phyloP scores from a whole-genome alignment of 2,888 invertebrate species.

The Standfussiana lucernea region DNA sequence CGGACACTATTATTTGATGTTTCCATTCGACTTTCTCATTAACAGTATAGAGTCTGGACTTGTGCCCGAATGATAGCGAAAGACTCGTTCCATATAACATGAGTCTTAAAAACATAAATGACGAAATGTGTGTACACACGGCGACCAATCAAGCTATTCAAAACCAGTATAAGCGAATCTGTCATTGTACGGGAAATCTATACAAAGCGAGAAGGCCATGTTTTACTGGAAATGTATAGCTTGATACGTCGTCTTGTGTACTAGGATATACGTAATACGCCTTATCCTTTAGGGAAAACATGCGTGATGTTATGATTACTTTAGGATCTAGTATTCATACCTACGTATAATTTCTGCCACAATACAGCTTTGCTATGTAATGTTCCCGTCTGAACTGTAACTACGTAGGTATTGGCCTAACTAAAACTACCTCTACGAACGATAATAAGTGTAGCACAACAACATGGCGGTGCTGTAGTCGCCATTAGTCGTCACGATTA shows the following conservation, averaged over 20 bases:
- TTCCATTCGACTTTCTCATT: neutral
- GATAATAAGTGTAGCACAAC: constrained; percentile 15
- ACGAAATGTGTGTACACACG: neutral
- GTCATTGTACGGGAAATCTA: no score
- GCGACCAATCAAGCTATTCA: no score
- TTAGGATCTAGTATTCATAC: neutral
- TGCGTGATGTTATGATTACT: neutral
- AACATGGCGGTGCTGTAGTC: constrained; percentile 25
- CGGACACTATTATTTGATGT: neutral
- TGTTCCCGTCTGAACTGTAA: neutral
- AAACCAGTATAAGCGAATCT: no score
- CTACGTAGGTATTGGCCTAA: neutral
- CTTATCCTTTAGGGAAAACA: neutral
- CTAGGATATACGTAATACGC: neutral
- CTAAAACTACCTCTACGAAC: neutral
- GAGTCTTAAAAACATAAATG: neutral
- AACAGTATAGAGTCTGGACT: neutral
- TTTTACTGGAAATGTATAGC: no score
- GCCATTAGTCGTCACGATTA: constrained; percentile 73
- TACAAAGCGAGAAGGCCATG: no score
- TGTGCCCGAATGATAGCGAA: neutral
- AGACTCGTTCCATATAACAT: neutral
- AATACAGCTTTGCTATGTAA: neutral
- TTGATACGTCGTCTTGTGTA: no score
- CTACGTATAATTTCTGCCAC: neutral